Percentiles rank a stretch among this genome's conserved stretches.
These are phyloP conservation scores for Paradisaea rubra DNA, from an alignment of 2,113 vertebrate species.

Conservation along the genomic window DNA sequence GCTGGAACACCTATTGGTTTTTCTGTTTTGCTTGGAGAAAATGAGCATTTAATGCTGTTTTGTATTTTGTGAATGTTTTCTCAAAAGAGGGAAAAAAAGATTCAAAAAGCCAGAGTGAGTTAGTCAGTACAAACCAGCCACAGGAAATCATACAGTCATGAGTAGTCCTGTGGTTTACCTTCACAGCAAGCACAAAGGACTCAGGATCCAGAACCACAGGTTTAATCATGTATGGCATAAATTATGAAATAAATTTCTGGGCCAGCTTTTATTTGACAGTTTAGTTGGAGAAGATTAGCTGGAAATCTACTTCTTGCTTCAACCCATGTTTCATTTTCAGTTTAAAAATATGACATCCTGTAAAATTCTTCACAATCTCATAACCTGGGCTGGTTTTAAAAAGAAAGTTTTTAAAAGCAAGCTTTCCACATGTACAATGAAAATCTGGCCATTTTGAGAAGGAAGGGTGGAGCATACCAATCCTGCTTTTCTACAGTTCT, in stretches of 20 bases:
- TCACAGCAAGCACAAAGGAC: not conserved
- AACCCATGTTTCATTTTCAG: not conserved
- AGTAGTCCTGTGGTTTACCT: not conserved
- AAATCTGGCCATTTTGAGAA: not conserved
- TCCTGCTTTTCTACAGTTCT: not conserved
- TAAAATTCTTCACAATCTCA: not conserved
- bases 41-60: not conserved
- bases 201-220: not conserved
- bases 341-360: not conserved
- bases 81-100: not conserved
- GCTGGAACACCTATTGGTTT: not conserved
- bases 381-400: not conserved
- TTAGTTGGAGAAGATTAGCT: not conserved
- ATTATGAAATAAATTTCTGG: not conserved
- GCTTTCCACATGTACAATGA: not conserved
- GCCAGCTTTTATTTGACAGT: not conserved
- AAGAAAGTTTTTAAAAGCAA: not conserved
- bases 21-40: not conserved
- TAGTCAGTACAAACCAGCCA: not conserved
- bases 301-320: not conserved
- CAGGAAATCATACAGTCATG: not conserved
- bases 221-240: not conserved
- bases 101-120: not conserved
- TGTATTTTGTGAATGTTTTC: not conserved
- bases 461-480: not conserved